Conservation (phyloP, 2,113 vertebrate genomes). For the Microtus richardsoni region DNA sequence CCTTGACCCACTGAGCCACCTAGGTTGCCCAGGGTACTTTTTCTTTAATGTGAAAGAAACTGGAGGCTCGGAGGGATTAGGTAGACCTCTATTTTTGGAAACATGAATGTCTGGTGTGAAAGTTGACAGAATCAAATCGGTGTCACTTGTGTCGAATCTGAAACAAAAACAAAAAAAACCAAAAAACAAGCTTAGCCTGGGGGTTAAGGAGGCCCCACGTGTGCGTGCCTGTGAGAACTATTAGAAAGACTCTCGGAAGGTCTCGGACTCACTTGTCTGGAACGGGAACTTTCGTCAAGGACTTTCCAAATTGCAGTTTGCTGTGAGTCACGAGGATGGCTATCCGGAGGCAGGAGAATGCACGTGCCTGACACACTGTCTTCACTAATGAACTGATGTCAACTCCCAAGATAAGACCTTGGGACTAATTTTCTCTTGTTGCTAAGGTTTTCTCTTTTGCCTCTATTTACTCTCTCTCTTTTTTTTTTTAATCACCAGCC, state of each 20-base stretch:
- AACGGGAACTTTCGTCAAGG: neutral
- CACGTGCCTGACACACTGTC: neutral
- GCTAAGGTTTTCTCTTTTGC: neutral
- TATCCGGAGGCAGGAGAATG: neutral
- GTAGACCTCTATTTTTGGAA: slow-evolving; percentile 40
- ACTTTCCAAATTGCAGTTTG: slow-evolving; percentile 19
- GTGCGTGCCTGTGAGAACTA: fast-evolving
- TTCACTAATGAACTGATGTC: neutral
- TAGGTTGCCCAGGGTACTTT: neutral
- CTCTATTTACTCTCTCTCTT: neutral
- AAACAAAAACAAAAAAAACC: neutral
- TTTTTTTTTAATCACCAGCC: neutral
- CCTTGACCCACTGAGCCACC: neutral
- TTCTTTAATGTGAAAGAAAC: neutral
- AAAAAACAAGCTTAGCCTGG: neutral
- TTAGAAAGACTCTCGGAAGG: neutral
- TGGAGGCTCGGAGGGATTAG: neutral
- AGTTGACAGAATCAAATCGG: neutral
- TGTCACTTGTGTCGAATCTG: neutral
- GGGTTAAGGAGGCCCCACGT: neutral
- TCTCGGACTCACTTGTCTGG: neutral
- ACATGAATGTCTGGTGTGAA: neutral
- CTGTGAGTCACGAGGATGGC: slow-evolving; percentile 2
- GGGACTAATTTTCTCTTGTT: neutral
- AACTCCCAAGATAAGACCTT: neutral